These are phyloP conservation scores for Otolemur crassicaudatus DNA, from an alignment of 2,797 vertebrate species.

Conservation along the genomic window DNA sequence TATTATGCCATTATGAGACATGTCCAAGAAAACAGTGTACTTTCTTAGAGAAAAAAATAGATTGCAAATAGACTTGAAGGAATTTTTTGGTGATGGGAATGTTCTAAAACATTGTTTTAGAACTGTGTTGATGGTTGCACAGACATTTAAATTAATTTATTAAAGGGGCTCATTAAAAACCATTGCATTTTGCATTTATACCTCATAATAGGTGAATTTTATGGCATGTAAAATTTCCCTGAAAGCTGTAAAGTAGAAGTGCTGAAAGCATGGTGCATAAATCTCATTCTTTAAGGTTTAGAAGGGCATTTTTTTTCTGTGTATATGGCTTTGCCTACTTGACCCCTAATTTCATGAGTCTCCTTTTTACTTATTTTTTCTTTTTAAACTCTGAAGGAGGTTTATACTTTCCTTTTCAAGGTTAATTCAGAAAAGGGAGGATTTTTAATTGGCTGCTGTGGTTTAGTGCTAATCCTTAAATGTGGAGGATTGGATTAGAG, in stretches of 20 bases:
- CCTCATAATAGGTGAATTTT: not conserved
- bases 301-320: not conserved
- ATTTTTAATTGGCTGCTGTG: conserved; percentile 19
- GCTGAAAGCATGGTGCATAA: not conserved
- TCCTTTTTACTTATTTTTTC: conserved; percentile 12
- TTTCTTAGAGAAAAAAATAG: not conserved
- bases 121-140: not conserved
- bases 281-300: not conserved
- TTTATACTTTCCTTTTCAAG: not conserved
- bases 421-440: not conserved
- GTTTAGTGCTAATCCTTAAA: conserved; percentile 15
- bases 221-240: not conserved
- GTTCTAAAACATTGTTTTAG: not conserved
- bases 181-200: not conserved
- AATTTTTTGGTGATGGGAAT: not conserved
- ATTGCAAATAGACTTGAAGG: not conserved
- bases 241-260: not conserved
- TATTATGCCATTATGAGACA: not conserved
- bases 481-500: conserved; percentile 8
- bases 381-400: not conserved
- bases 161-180: conserved; percentile 32
- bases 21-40: not conserved
- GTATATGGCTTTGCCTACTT: not conserved
- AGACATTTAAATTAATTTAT: conserved; percentile 1
- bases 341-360: not conserved